phyloP scores from a whole-genome alignment of 2,113 vertebrate species.

The Pelecanoides urinatrix region DNA sequence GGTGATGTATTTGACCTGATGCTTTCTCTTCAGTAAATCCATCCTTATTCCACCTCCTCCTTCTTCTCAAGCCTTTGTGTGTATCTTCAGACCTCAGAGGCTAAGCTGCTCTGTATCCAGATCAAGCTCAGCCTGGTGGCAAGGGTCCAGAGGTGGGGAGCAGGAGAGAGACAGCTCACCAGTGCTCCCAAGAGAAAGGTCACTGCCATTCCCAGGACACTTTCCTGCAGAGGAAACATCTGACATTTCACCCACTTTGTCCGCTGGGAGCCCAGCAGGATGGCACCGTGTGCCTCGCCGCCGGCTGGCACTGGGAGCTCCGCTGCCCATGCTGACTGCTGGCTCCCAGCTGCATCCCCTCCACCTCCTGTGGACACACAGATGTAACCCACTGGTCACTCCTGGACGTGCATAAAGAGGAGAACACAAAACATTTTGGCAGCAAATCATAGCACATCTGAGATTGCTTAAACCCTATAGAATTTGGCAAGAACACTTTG shows the following conservation, averaged over 20 bases:
- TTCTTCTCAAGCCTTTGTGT: background rate
- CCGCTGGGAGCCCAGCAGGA: fast-evolving
- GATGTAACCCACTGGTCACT: background rate
- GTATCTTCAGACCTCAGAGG: background rate
- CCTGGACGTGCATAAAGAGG: background rate
- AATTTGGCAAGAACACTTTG: background rate
- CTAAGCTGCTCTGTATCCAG: background rate
- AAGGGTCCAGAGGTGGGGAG: background rate
- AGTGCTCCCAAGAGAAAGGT: background rate
- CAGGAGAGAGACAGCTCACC: background rate
- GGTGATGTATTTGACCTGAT: background rate
- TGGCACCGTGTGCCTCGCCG: background rate
- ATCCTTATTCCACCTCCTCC: background rate
- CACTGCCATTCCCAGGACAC: background rate
- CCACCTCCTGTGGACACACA: background rate
- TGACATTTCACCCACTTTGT: background rate
- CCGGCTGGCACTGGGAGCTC: fast-evolving
- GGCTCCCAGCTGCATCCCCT: background rate
- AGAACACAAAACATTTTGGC: background rate
- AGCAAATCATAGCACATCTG: background rate
- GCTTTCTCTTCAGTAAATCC: background rate
- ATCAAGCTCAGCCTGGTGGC: background rate
- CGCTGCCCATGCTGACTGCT: background rate
- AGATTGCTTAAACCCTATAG: background rate
- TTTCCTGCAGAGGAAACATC: background rate